Evolutionary conservation across 1,140 invertebrate genomes (phyloP), one percentile per base, ranked within the genome.

Genomic region (Calliopsis andreniformis): DNA sequence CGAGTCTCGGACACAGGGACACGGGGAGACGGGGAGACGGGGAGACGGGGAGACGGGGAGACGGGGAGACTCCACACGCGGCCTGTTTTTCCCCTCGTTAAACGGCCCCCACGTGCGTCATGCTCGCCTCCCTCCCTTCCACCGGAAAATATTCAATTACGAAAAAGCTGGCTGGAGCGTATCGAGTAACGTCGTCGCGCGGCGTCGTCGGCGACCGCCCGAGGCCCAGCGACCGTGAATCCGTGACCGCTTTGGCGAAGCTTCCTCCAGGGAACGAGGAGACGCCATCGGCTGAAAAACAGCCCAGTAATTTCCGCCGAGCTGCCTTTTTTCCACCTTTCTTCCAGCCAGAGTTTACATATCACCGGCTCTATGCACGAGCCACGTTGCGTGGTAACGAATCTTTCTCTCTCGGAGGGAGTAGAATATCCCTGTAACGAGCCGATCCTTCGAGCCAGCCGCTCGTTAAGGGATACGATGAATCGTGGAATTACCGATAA

Each of bases 381-480:
- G n/a, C n/a, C n/a, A n/a, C n/a, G n/a, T n/a, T n/a, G n/a, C n/a
- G n/a, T n/a, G n/a, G n/a, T n/a, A n/a, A n/a, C n/a, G n/a, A n/a
- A n/a, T n/a, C n/a, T n/a, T n/a, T n/a, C n/a, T n/a, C n/a, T n/a
- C n/a, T n/a, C n/a, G n/a, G 30, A 43, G 16, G 0, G 55, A 30
- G 67, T 6, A 12, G 25, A 49, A 20, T 23, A 10, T n/a, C 10
- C 18, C 25, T 12, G n/a, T 43, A 39, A 66, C 51, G 49, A 43
- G 23, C 20, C 18, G 39, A 25, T 55, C 55, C 20, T 23, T n/a
- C 45, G 28, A 62, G n/a, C 51, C 23, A 28, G 20, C 25, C 3
- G 35, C 61, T 66, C 47, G 63, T 76, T 76, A 53, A 55, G 71
- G 10, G 20, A 71, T 20, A 61, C 53, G 43, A 76, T 68, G 47